phyloP scores from a whole-genome alignment of 2,113 vertebrate species.

The Paracanthobrama guichenoti region DNA sequence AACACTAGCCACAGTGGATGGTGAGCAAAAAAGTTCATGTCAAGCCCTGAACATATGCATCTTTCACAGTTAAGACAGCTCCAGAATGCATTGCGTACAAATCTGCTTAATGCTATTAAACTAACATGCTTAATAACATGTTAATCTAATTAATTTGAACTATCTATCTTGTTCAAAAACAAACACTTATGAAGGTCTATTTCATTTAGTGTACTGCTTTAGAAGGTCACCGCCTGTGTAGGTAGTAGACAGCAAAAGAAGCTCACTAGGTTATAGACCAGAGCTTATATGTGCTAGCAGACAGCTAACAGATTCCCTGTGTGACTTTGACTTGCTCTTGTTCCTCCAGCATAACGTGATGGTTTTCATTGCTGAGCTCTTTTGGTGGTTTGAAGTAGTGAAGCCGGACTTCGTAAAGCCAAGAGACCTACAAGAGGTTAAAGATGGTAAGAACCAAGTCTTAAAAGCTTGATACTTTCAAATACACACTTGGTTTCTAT shows the following conservation, averaged over 20 bases:
- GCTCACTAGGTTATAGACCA: background rate
- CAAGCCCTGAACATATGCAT: background rate
- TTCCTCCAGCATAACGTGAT: conserved; percentile 84
- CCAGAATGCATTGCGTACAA: background rate
- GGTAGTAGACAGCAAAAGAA: background rate
- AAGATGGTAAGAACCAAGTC: conserved; percentile 78
- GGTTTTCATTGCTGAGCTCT: conserved; percentile 94
- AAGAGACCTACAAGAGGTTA: conserved; percentile 85
- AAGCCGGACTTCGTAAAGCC: conserved; percentile 94
- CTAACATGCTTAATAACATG: background rate
- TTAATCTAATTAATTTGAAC: no score
- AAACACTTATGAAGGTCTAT: no score
- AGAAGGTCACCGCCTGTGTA: no score
- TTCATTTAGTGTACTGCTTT: no score
- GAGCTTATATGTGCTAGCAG: background rate
- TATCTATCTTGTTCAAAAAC: no score
- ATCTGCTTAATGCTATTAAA: background rate
- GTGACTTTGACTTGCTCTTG: conserved; percentile 23
- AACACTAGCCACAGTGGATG: no score
- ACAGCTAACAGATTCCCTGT: background rate
- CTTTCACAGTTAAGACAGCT: background rate
- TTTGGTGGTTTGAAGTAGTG: conserved; percentile 96
- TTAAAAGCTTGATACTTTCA: background rate
- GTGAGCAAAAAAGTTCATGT: no score
- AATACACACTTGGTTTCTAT: background rate